These are phyloP conservation scores for Hiodon alosoides DNA, from an alignment of 2,113 vertebrate species.

Conservation along the genomic window DNA sequence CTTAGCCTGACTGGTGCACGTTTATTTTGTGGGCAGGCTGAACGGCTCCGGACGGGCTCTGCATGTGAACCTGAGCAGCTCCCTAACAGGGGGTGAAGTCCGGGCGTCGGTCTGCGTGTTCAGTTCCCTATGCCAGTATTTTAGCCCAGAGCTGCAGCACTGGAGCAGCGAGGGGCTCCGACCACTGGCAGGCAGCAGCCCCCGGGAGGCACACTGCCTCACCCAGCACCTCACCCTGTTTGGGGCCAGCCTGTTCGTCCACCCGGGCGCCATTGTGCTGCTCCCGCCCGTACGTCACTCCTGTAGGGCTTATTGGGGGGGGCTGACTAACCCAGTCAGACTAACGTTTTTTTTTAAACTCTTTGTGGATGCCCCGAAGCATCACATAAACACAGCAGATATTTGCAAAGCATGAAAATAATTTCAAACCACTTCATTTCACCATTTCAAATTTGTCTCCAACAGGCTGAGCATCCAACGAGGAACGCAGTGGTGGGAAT, in stretches of 20 bases:
- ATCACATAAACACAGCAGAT: not conserved
- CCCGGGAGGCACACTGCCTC: conserved; percentile 57
- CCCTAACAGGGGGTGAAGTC: conserved; percentile 33
- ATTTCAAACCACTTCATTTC: not conserved
- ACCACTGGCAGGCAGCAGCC: conserved; percentile 60
- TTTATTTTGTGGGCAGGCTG: conserved; percentile 37
- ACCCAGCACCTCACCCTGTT: conserved; percentile 70
- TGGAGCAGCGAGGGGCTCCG: conserved; percentile 65
- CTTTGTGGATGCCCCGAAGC: not conserved
- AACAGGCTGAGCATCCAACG: conserved; percentile 47
- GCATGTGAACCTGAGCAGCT: conserved; percentile 52
- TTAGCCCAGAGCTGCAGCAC: conserved; percentile 43
- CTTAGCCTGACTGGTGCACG: not conserved
- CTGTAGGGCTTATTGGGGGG: not conserved
- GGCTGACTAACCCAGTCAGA: not conserved
- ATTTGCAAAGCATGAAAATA: not conserved
- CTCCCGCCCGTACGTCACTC: conserved; percentile 58
- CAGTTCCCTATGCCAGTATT: conserved; percentile 69
- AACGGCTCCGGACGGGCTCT: conserved; percentile 43
- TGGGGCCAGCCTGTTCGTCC: conserved; percentile 71
- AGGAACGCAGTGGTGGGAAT: conserved; percentile 56
- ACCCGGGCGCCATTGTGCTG: conserved; percentile 62
- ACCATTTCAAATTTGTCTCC: not conserved
- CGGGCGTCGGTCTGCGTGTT: conserved; percentile 53
- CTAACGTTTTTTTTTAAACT: not conserved